Percentiles rank a stretch among this genome's conserved stretches.
phyloP scores from a whole-genome alignment of 2,797 vertebrate genomes.

The Synanceia verrucosa region DNA sequence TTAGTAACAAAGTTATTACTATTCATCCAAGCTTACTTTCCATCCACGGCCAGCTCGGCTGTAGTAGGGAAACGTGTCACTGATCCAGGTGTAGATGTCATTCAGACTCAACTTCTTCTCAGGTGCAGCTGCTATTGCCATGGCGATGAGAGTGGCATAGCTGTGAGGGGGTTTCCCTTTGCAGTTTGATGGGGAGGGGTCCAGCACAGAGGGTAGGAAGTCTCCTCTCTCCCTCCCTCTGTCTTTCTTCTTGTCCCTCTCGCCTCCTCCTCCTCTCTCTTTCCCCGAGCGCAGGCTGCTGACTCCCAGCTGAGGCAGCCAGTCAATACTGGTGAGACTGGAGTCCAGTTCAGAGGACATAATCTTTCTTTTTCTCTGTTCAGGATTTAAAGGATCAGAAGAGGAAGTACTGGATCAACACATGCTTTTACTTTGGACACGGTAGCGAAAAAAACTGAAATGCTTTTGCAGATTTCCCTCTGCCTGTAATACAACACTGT shows the following conservation, averaged over 20 bases:
- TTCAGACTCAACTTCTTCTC: constrained; percentile 95
- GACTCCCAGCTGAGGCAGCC: constrained; percentile 95
- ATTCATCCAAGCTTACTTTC: constrained; percentile 85
- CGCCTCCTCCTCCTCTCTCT: constrained; percentile 79
- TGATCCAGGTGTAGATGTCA: constrained; percentile 99
- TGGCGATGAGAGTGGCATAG: constrained; percentile 96
- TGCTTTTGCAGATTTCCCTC: constrained; percentile 2
- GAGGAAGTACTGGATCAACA: constrained; percentile 14
- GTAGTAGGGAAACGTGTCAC: constrained; percentile 96
- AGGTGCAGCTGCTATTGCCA: constrained; percentile 93
- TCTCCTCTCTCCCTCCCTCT: constrained; percentile 86
- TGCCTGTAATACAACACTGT: constrained; percentile 46
- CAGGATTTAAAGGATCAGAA: constrained; percentile 33
- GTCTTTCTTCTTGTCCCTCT: constrained; percentile 83
- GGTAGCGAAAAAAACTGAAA: background rate
- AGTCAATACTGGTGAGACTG: constrained; percentile 98
- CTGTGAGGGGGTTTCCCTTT: constrained; percentile 96
- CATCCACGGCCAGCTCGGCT: constrained; percentile 95
- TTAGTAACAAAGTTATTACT: background rate
- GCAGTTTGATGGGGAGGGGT: constrained; percentile 66
- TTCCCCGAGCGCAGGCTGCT: constrained; percentile 89
- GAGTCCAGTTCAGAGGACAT: constrained; percentile 97
- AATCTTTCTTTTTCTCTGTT: constrained; percentile 49
- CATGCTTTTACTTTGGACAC: constrained; percentile 2
- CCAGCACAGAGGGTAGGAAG: constrained; percentile 65